Conservation (phyloP, 2,113 vertebrate genomes). For the Bombycilla garrulus region DNA sequence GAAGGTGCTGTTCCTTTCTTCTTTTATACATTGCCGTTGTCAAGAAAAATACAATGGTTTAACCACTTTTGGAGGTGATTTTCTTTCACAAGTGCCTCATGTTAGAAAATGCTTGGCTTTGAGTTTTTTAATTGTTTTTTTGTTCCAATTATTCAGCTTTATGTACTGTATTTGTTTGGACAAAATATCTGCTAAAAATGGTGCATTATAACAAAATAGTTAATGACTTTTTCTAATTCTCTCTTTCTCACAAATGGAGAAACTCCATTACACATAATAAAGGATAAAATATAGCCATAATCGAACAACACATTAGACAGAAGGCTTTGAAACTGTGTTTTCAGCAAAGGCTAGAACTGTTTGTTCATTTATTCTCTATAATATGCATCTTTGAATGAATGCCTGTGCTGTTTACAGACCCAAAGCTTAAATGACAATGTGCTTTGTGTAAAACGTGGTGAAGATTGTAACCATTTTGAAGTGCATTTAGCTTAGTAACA, state of each 20-base stretch:
- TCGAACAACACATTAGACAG: slow-evolving; percentile 1
- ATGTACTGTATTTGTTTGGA: background rate
- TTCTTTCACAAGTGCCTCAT: background rate
- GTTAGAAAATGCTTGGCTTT: background rate
- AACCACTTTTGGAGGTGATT: background rate
- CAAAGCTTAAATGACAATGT: slow-evolving; percentile 32
- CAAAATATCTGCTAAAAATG: slow-evolving; percentile 30
- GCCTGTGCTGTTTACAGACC: slow-evolving; percentile 16
- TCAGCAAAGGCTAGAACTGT: slow-evolving; percentile 5
- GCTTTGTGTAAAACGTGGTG: background rate
- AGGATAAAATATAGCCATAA: slow-evolving; percentile 25
- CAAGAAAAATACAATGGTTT: background rate
- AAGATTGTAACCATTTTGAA: slow-evolving; percentile 53
- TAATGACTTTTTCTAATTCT: slow-evolving; percentile 37
- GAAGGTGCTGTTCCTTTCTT: background rate
- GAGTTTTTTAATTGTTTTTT: background rate
- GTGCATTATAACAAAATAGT: background rate
- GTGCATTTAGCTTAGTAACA: slow-evolving; percentile 43
- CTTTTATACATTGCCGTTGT: background rate
- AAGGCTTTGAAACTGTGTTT: slow-evolving; percentile 41
- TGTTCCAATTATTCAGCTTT: background rate
- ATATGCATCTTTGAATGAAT: slow-evolving; percentile 18
- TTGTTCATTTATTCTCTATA: slow-evolving; percentile 31
- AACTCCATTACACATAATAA: slow-evolving; percentile 27
- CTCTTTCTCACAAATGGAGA: slow-evolving; percentile 28